Evolutionary conservation across 2,797 vertebrate genomes (phyloP).

Genomic region (Falco rusticolus): DNA sequence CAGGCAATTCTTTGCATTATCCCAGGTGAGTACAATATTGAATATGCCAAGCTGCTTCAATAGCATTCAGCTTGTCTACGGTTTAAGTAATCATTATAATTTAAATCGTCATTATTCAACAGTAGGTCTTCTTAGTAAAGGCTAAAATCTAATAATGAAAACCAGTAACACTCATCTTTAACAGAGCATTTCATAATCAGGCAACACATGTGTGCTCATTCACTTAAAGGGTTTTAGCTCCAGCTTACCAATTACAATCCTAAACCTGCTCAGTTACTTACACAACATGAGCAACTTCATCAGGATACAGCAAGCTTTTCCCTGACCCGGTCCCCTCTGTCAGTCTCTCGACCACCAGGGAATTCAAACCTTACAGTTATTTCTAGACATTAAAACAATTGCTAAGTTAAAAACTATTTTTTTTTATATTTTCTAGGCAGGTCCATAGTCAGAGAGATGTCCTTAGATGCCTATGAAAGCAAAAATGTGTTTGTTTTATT

Average conservation of each 20-base stretch:
- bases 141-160: background rate
- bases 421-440: background rate
- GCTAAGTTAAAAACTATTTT: background rate
- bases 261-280: background rate
- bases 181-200: background rate
- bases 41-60: slow-evolving; percentile 1
- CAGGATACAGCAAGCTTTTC: background rate
- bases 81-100: slow-evolving; percentile 20
- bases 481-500: background rate
- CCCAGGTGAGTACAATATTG: background rate
- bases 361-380: background rate
- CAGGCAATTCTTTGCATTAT: background rate
- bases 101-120: background rate
- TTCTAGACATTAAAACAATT: background rate
- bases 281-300: background rate
- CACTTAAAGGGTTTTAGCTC: background rate
- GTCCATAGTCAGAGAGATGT: background rate
- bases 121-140: background rate
- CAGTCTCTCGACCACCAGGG: background rate
- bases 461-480: background rate
- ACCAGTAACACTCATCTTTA: background rate
- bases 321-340: background rate
- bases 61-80: background rate
- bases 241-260: background rate
- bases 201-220: background rate